These are phyloP conservation scores for Siniperca obscura DNA, from an alignment of 2,797 vertebrate genomes.

Conservation along the genomic window DNA sequence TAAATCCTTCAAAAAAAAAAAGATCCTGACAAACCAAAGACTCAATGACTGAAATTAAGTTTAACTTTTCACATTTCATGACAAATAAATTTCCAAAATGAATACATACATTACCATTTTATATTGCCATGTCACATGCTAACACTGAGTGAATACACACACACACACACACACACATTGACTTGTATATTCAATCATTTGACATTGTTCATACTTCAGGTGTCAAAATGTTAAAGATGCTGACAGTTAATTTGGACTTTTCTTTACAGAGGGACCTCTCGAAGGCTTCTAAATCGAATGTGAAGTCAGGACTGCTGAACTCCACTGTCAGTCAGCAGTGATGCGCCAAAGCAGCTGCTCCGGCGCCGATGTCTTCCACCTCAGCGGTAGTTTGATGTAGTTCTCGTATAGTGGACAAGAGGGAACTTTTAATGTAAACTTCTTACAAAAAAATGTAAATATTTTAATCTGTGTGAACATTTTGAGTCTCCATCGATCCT, in stretches of 20 bases:
- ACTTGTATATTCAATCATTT: neutral
- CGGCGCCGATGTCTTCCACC: neutral
- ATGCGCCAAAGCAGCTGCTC: constrained; percentile 16
- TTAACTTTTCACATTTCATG: neutral
- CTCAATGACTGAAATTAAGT: neutral
- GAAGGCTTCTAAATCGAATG: constrained; percentile 87
- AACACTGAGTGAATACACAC: neutral
- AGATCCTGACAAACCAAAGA: neutral
- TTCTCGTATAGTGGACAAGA: constrained; percentile 29
- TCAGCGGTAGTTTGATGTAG: constrained; percentile 2
- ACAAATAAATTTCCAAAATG: neutral
- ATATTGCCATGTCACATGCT: neutral
- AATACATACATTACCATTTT: neutral
- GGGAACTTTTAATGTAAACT: constrained; percentile 44
- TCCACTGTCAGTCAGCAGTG: constrained; percentile 87
- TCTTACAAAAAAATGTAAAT: constrained; percentile 63
- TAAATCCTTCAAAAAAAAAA: neutral
- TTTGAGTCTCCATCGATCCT: neutral
- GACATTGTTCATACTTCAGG: neutral
- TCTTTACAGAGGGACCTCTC: constrained; percentile 89
- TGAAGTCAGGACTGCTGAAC: constrained; percentile 87
- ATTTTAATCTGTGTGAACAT: constrained; percentile 34
- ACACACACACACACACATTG: neutral
- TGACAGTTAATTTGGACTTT: neutral
- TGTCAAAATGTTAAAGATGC: neutral